Base-by-base conservation (phyloP, 2,888 invertebrate species). In the Dorcus hopei region DNA sequence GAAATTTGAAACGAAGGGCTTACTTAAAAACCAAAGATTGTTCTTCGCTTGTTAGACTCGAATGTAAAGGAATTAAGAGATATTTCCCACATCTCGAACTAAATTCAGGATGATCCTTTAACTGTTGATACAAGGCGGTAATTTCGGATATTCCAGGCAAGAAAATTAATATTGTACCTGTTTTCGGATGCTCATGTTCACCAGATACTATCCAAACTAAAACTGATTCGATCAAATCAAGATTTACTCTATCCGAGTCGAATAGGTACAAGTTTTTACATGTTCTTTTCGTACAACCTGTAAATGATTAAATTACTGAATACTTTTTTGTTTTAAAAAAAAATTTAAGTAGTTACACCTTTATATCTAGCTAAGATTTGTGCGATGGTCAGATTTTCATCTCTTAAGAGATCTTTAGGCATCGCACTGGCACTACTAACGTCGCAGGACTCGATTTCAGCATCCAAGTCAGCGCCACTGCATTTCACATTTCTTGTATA, bases 91-190 rank as follows among this genome's bases (percentile, higher is more conserved):
- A 80, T 69, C 84, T 82, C 2, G 83, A 82, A 59, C 85, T 84
- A 70, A 92, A 87, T 9, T 83, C 81, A 23, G 81, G 80, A 71
- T 88, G 87, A 38, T 87, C 85, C 48, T 79, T 79, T 1, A 93
- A 77, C 63, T 85, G 84, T 63, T 91, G 90, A 69, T 87, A 85
- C 3, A 92, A 74, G 0, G 83, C 74, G 74, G 88, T 87, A 49
- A 93, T 93, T 77, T 93, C 92, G 0, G 86, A 87, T 49, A 91
- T 83, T 0, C 93, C 93, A 0, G 92, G 92, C 56, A 93, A 73
- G 74, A 92, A 92, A 57, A 92, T 84, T 59, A 92, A 76, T 59
- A 93, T 89, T n/a, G 91, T 87, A 56, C 93, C 93, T 68, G 82
- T 81, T 72, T 76, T 79, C 1, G 89, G 87, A 81, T 86, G 86